Base-by-base conservation (phyloP, 2,888 invertebrate species). In the Nycteola revayana region DNA sequence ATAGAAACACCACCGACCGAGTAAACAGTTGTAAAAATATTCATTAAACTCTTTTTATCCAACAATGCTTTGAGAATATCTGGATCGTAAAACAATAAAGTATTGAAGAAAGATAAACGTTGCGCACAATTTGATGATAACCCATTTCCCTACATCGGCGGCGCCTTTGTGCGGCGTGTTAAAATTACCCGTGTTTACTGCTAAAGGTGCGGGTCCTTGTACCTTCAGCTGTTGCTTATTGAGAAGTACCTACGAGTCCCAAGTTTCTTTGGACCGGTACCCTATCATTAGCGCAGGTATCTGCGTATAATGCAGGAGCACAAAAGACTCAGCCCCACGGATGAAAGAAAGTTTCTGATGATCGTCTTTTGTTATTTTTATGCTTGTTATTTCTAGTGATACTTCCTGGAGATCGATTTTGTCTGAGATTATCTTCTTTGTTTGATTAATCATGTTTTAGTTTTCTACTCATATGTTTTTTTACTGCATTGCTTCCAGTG, bases 201-300 rank as follows among this genome's bases (percentile, higher is more conserved):
- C 14, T 5, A 14, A 21, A 7, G n/a, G n/a, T n/a, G n/a, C n/a
- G n/a, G n/a, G n/a, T n/a, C n/a, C n/a, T n/a, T n/a, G 21, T 21
- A 61, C 63, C 57, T 66, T 66, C 67, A 65, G 60, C 63, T 65
- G 60, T 40, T 47, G 62, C 77, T 77, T 82, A 79, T 78, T 75
- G 76, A 71, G 76, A 70, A 74, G n/a, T n/a, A n/a, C n/a, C n/a
- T n/a, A n/a, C n/a, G n/a, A n/a, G 66, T 66, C 47, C 52, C 54
- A 46, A 29, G 29, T 48, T 36, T 54, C 58, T 57, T 58, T 54
- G 56, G 58, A 61, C 54, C 49, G 39, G 54, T 62, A 71, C 75
- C 81, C 82, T 82, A 80, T 84, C 80, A 84, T 84, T 82, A 84
- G 57, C 60, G 53, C 82, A 82, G 83, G 84, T 83, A 83, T 51